Conservation (phyloP, 2,888 invertebrate genomes). For the Bugula neritina region DNA sequence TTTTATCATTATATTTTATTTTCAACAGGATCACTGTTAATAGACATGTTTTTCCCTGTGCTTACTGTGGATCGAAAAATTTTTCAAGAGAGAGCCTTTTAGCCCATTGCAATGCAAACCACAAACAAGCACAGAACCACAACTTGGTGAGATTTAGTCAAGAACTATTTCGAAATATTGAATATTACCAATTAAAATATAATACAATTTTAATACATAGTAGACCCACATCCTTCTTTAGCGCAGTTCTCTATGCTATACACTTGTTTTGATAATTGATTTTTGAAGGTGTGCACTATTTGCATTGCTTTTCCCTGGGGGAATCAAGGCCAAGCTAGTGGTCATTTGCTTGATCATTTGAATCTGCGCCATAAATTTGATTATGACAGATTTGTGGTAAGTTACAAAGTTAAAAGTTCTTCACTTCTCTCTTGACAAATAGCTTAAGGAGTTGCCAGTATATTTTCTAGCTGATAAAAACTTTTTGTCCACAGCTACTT, state of each 20-base stretch:
- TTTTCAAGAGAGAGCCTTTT: slow-evolving; percentile 10
- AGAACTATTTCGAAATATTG: too few relatives aligned
- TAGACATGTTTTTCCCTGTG: slow-evolving; percentile 18
- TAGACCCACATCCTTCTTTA: too few relatives aligned
- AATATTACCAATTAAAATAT: too few relatives aligned
- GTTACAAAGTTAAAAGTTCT: not conserved
- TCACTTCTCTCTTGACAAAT: not conserved
- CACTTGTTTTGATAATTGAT: too few relatives aligned
- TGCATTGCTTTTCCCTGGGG: slow-evolving; percentile 24
- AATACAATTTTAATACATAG: too few relatives aligned
- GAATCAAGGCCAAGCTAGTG: not conserved
- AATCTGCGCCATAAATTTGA: slow-evolving; percentile 25
- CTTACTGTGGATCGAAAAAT: not conserved
- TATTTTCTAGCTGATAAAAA: too few relatives aligned
- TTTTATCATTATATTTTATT: too few relatives aligned
- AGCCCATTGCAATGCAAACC: slow-evolving; percentile 7
- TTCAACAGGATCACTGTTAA: not conserved
- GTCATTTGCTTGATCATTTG: slow-evolving; percentile 9
- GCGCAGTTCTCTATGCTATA: too few relatives aligned
- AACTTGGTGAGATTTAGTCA: not conserved
- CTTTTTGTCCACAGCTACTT: too few relatives aligned
- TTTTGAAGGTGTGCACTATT: slow-evolving; percentile 24
- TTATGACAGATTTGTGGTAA: slow-evolving; percentile 25
- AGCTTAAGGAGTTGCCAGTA: not conserved
- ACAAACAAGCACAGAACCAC: not conserved